Conservation (phyloP, 1,140 invertebrate species). For the Drosophila azteca region DNA sequence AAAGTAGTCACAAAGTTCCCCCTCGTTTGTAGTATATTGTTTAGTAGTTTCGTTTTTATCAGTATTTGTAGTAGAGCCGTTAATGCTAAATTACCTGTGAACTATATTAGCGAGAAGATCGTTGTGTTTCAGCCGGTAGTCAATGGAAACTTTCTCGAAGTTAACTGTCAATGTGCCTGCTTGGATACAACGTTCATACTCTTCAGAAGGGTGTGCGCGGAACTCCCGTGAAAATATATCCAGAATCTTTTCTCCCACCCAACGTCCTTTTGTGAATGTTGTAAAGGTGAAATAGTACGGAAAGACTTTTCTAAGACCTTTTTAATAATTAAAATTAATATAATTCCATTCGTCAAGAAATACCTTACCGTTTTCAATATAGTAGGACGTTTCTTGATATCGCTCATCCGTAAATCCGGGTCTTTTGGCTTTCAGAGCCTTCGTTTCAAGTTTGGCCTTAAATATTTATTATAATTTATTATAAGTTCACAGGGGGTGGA, state of each 20-base stretch:
- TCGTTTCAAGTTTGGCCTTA: constrained; percentile 96
- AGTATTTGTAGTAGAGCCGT: constrained; percentile 3
- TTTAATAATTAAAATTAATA: constrained; percentile 45
- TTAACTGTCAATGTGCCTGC: constrained; percentile 97
- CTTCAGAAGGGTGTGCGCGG: constrained; percentile 94
- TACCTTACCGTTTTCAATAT: constrained; percentile 96
- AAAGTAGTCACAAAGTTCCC: too few relatives aligned
- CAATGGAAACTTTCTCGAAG: constrained; percentile 95
- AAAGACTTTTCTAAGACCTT: constrained; percentile 98
- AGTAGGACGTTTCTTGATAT: constrained; percentile 92
- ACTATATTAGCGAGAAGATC: constrained; percentile 97
- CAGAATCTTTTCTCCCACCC: constrained; percentile 97
- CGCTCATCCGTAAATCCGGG: constrained; percentile 96
- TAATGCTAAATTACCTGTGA: constrained; percentile 90
- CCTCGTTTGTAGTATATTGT: too few relatives aligned
- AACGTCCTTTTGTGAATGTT: constrained; percentile 98
- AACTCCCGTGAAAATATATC: constrained; percentile 98
- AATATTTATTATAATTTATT: neutral
- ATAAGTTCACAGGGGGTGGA: too few relatives aligned
- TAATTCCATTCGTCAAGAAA: constrained; percentile 11
- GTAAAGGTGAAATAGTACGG: constrained; percentile 99
- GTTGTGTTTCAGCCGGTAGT: constrained; percentile 96
- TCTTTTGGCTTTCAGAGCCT: constrained; percentile 95
- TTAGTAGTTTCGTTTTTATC: constrained; percentile 17
- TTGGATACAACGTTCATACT: constrained; percentile 95